Conservation (phyloP, 2,888 invertebrate species). For the Drosophila histrio region DNA sequence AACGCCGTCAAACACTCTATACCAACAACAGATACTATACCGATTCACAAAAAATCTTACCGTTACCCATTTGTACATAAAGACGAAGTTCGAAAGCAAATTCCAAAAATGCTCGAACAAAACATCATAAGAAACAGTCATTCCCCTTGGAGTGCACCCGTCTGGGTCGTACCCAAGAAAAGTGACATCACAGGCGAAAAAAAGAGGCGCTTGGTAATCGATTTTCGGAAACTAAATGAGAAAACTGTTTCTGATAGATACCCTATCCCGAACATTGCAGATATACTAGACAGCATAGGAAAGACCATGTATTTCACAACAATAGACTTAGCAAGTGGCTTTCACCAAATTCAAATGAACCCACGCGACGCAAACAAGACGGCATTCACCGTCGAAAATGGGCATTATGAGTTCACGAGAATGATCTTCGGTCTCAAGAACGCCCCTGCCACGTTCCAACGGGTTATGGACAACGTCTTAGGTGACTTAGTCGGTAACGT, state of each 20-base stretch:
- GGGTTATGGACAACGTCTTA: conserved; percentile 13
- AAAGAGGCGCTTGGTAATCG: conserved; percentile 8
- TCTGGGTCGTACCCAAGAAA: conserved; percentile 23
- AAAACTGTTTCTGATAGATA: neutral
- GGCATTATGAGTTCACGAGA: conserved; percentile 4
- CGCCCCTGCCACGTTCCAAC: conserved; percentile 3
- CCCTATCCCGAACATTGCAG: neutral
- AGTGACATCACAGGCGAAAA: neutral
- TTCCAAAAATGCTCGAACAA: conserved; percentile 24
- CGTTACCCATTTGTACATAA: conserved; percentile 25
- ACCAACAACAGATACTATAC: conserved; percentile 10
- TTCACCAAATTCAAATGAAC: no score
- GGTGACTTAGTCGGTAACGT: conserved; percentile 3
- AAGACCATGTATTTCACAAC: conserved; percentile 3
- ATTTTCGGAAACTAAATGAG: no score
- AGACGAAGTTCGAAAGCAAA: conserved; percentile 24
- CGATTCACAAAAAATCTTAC: conserved; percentile 15
- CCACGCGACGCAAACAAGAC: neutral
- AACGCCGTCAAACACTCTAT: conserved; percentile 17
- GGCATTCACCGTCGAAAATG: neutral
- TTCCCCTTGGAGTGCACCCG: conserved; percentile 22
- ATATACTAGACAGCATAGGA: neutral
- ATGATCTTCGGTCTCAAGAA: neutral
- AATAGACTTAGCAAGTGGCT: no score
- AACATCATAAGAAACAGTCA: conserved; percentile 19